Percentiles rank a stretch among this genome's conserved stretches.
phyloP scores from a whole-genome alignment of 2,888 invertebrate genomes.

The Dolichopus griseipennis region DNA sequence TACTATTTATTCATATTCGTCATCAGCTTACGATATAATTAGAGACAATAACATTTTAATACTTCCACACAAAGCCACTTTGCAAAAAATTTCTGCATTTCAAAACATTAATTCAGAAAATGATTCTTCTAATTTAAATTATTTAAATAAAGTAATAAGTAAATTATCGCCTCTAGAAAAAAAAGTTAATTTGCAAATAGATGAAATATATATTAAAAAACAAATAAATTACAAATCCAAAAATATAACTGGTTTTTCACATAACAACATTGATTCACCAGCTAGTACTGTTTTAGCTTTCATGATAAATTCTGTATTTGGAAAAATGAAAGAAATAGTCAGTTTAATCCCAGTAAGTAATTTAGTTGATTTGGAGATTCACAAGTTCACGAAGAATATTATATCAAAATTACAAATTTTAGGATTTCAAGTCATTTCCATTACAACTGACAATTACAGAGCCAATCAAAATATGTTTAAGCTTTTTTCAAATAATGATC shows the following conservation, averaged over 20 bases:
- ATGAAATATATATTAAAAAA: slow-evolving; percentile 10
- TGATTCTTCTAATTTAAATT: neutral
- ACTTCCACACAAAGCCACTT: slow-evolving; percentile 1
- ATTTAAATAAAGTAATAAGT: neutral
- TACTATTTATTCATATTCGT: slow-evolving; percentile 7
- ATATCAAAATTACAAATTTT: neutral
- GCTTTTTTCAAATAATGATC: neutral
- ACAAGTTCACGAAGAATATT: neutral
- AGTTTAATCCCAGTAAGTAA: slow-evolving; percentile 4
- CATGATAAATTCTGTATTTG: slow-evolving; percentile 5
- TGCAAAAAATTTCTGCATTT: neutral
- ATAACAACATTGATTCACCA: neutral
- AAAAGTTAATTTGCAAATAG: slow-evolving; percentile 6
- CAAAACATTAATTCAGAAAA: neutral
- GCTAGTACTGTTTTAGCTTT: neutral
- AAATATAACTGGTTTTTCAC: neutral
- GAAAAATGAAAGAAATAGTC: slow-evolving; percentile 8
- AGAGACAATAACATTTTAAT: slow-evolving; percentile 6
- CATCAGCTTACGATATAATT: neutral
- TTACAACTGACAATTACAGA: slow-evolving; percentile 5
- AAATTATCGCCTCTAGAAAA: neutral
- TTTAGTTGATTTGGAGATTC: neutral
- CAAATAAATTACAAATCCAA: slow-evolving; percentile 11
- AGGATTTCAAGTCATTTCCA: slow-evolving; percentile 11
- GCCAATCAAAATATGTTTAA: slow-evolving; percentile 12